Evolutionary conservation across 2,113 vertebrate species (phyloP), one percentile per base, ranked within the genome.

Genomic region (Fregata magnificens): DNA sequence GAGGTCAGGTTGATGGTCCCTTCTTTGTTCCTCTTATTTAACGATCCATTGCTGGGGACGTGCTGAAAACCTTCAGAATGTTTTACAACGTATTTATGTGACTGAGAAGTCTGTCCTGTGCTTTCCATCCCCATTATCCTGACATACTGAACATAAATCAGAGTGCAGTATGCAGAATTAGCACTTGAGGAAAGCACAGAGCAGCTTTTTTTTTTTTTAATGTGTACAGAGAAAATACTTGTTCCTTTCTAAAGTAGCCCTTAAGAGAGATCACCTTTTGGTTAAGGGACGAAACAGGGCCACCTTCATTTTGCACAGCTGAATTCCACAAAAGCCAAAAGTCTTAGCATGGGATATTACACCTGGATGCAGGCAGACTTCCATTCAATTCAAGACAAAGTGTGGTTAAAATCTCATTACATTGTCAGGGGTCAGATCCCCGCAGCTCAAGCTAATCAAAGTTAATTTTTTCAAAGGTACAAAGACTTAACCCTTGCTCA

Each of bases 11-110:
- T 72, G 49, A 87, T 58, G 49, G 56, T 76, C 62, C 58, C 38
- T 65, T 79, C 72, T 93, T 80, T 91, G 84, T 94, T 86, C 71
- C 87, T 93, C 67, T 76, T 78, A 82, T 61, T 97, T 92, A 95
- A 95, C 82, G 81, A 86, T 61, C 82, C 74, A 76, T 85, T 55
- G 58, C 47, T 93, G 84, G 89, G 90, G 78, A 82, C 24, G 6
- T 49, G 86, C 58, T 17, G 18, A 93, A 90, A 89, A 85, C 81
- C 83, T 91, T 81, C 84, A 81, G 93, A 72, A 82, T 67, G 67
- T 82, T 97, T 95, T 94, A 94, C 56, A 87, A 66, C 5, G 6
- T 63, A 86, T 89, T 94, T 93, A 91, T 77, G 67, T 0, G 1
- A 58, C 71, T 1, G 13, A 79, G 32, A 91, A 95, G 44, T 47